phyloP scores from a whole-genome alignment of 2,113 vertebrate genomes.

The Notarius quadriscutis region DNA sequence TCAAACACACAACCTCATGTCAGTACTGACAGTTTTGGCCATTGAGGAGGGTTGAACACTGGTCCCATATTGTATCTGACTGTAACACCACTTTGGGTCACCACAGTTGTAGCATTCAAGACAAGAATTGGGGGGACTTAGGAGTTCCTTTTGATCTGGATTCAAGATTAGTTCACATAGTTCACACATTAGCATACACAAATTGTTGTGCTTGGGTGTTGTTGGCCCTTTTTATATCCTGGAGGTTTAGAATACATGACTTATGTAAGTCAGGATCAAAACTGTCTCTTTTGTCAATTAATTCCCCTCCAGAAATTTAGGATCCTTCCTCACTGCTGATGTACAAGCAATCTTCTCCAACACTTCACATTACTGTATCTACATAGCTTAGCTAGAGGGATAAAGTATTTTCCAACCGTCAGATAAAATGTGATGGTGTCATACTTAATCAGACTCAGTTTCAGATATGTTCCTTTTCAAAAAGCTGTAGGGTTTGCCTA shows the following conservation, averaged over 20 bases:
- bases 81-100: not conserved
- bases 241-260: not conserved
- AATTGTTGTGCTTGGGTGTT: not conserved
- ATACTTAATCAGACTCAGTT: slow-evolving; percentile 2
- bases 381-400: not conserved
- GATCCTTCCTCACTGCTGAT: not conserved
- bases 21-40: not conserved
- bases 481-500: not conserved
- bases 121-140: not conserved
- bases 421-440: not conserved
- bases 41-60: not conserved
- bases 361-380: not conserved
- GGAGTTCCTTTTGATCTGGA: not conserved
- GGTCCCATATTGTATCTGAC: not conserved
- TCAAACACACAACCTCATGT: not conserved
- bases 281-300: not conserved
- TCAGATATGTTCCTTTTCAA: not conserved
- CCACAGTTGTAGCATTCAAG: not conserved
- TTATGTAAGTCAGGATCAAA: not conserved
- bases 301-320: not conserved
- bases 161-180: not conserved
- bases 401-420: not conserved
- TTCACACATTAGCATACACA: not conserved
- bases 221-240: not conserved
- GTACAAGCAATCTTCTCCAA: not conserved